phyloP scores from a whole-genome alignment of 2,113 vertebrate species.

The Lathamus discolor region DNA sequence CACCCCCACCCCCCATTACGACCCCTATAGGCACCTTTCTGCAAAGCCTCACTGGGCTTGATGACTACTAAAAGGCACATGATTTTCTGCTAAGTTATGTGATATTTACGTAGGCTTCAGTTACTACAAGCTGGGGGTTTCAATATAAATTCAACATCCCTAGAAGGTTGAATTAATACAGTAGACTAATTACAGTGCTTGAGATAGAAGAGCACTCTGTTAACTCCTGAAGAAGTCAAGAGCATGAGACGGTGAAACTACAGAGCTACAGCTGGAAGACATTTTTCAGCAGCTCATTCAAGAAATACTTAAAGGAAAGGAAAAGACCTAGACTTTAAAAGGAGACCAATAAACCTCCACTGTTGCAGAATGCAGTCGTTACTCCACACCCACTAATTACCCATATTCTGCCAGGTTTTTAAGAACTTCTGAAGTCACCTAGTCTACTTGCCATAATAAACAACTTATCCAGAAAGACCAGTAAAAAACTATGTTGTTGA shows the following conservation, averaged over 20 bases:
- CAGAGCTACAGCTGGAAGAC: background rate
- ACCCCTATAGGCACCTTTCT: background rate
- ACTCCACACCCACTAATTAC: background rate
- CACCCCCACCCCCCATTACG: accelerated
- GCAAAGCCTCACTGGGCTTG: background rate
- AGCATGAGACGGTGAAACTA: background rate
- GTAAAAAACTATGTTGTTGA: background rate
- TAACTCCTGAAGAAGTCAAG: background rate
- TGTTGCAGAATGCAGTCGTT: background rate
- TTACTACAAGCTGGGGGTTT: background rate
- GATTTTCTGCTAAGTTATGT: background rate
- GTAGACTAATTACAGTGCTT: background rate
- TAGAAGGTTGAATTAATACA: background rate
- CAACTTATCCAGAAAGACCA: background rate
- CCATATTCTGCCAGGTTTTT: background rate
- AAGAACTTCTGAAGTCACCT: background rate
- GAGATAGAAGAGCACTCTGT: background rate
- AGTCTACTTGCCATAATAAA: background rate
- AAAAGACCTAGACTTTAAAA: background rate
- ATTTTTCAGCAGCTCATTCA: background rate
- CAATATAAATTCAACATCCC: background rate
- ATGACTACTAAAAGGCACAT: background rate
- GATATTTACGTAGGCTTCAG: background rate
- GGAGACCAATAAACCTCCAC: background rate
- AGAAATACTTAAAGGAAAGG: background rate